Percentiles rank a stretch among this genome's conserved stretches.
Conservation (phyloP, 2,113 vertebrate species). For the Petrocephalus microphthalmus region DNA sequence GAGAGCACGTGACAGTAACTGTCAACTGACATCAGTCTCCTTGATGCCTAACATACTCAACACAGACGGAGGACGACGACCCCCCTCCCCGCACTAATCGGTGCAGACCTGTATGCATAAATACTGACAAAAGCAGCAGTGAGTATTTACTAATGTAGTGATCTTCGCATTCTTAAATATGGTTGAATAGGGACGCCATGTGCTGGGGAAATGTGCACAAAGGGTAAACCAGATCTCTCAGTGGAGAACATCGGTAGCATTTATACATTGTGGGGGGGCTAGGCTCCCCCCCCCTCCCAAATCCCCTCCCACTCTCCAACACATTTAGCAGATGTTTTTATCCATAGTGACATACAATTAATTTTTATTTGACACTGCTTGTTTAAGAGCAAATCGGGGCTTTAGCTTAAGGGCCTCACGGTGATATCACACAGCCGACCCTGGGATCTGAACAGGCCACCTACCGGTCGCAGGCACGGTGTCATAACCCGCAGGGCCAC, state of each 20-base stretch:
- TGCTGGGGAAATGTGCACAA: background rate
- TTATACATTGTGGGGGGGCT: background rate
- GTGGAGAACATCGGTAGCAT: background rate
- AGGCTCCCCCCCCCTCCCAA: background rate
- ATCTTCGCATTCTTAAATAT: background rate
- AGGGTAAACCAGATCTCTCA: background rate
- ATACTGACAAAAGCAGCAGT: background rate
- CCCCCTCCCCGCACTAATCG: background rate
- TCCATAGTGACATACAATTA: background rate
- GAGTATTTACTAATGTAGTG: background rate
- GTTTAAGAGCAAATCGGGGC: background rate
- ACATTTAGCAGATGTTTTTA: background rate
- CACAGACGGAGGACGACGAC: background rate
- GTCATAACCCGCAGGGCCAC: background rate
- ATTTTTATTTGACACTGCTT: no score
- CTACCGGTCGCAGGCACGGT: background rate
- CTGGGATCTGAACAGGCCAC: background rate
- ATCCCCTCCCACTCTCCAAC: background rate
- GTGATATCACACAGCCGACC: background rate
- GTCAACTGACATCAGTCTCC: background rate
- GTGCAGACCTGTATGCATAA: background rate
- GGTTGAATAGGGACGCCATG: background rate
- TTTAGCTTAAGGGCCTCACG: no score
- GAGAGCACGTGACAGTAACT: background rate
- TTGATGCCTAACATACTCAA: background rate